Conservation (phyloP, 2,797 vertebrate species). For the Bradypus variegatus region DNA sequence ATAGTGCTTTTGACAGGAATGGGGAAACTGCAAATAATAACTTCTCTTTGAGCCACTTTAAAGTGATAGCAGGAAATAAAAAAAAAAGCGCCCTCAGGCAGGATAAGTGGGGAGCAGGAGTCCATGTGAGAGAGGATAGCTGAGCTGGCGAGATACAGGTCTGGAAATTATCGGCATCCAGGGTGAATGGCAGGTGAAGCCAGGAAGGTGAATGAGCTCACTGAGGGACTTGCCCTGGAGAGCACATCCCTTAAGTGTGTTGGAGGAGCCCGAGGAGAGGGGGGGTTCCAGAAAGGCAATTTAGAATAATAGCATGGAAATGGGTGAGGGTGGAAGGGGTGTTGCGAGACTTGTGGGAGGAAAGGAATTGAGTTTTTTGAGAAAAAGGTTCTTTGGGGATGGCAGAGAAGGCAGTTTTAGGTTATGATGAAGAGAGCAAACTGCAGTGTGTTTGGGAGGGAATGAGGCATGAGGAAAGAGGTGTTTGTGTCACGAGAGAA, state of each 20-base stretch:
- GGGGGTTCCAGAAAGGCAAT: background rate
- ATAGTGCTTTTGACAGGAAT: background rate
- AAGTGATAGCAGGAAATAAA: background rate
- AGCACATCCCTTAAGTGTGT: rapidly evolving
- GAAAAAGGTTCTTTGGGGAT: background rate
- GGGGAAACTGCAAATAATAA: background rate
- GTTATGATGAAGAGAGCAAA: background rate
- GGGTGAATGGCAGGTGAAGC: background rate
- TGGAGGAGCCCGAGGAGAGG: background rate
- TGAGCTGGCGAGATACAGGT: too few relatives aligned
- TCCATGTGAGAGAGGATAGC: too few relatives aligned
- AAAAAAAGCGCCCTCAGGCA: background rate
- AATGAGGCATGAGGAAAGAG: background rate
- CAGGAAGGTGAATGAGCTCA: background rate
- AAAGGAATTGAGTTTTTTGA: background rate
- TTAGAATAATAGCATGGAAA: background rate
- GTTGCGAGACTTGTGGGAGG: background rate
- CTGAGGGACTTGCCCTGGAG: background rate
- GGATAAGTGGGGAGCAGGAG: background rate
- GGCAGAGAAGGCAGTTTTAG: background rate
- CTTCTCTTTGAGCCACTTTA: background rate
- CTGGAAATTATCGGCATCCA: background rate
- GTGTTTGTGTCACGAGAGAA: background rate
- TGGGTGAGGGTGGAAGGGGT: background rate
- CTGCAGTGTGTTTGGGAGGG: background rate